These are phyloP conservation scores for Galemys pyrenaicus DNA, from an alignment of 2,113 vertebrate species.

Conservation along the genomic window DNA sequence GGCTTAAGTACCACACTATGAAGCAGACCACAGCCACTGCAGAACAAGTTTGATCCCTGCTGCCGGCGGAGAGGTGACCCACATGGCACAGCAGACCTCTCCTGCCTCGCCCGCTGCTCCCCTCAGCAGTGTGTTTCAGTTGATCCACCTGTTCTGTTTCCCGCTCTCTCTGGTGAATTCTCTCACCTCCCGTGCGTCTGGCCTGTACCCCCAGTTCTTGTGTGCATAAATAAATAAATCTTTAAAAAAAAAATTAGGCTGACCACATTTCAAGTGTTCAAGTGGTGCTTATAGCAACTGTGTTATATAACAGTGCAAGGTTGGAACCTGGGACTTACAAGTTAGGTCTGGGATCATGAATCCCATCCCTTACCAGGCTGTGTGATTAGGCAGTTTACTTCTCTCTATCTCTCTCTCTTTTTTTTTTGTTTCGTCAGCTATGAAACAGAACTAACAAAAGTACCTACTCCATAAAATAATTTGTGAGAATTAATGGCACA, in stretches of 20 bases:
- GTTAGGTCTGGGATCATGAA: background rate
- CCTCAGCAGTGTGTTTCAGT: too few relatives aligned
- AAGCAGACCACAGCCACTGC: too few relatives aligned
- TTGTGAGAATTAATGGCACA: background rate
- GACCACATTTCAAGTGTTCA: background rate
- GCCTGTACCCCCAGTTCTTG: too few relatives aligned
- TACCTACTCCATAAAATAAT: background rate
- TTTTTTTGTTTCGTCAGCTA: conserved; percentile 16
- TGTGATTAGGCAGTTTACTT: background rate
- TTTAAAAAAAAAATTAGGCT: background rate
- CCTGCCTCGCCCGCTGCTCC: too few relatives aligned
- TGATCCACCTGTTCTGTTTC: too few relatives aligned
- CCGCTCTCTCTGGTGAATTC: too few relatives aligned
- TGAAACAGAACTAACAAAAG: conserved; percentile 21
- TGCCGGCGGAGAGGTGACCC: too few relatives aligned
- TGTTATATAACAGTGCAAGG: background rate
- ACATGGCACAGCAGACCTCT: too few relatives aligned
- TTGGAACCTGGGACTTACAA: background rate
- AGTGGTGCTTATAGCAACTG: background rate
- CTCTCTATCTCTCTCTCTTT: background rate
- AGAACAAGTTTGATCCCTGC: too few relatives aligned
- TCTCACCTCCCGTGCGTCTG: too few relatives aligned
- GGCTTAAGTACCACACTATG: too few relatives aligned
- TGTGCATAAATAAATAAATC: too few relatives aligned
- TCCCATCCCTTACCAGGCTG: background rate